Evolutionary conservation across 2,888 invertebrate species (phyloP).

Genomic region (Marasmarcha lunaedactyla): DNA sequence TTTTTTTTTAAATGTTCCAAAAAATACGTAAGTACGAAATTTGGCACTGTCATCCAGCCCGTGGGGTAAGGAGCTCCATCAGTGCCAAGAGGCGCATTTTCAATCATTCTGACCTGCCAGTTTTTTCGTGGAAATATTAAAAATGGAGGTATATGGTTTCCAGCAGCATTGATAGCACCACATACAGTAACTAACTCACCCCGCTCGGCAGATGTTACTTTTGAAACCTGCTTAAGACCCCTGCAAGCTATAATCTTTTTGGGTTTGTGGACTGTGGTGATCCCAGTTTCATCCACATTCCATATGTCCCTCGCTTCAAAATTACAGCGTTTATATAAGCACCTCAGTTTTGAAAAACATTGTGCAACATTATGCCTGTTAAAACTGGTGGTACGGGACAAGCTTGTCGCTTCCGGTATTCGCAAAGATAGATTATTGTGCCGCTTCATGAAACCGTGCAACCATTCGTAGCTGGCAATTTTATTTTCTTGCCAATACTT

Average conservation of each 20-base stretch:
- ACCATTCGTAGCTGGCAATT: conserved; percentile 8
- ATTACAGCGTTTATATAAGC: conserved; percentile 9
- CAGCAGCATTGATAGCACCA: conserved; percentile 26
- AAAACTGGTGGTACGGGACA: conserved; percentile 10
- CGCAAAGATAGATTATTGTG: neutral
- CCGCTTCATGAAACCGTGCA: neutral
- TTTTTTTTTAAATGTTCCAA: neutral
- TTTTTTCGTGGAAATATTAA: conserved; percentile 17
- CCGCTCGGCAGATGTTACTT: conserved; percentile 32
- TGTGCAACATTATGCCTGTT: conserved; percentile 9
- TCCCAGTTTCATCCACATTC: neutral
- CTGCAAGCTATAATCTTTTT: conserved; percentile 27
- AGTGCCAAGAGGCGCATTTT: conserved; percentile 20
- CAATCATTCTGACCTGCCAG: conserved; percentile 24
- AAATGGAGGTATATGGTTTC: conserved; percentile 29
- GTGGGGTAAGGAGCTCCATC: conserved; percentile 14
- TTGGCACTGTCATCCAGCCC: conserved; percentile 25
- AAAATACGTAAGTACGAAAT: conserved; percentile 16
- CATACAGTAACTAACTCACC: conserved; percentile 27
- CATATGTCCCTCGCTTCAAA: conserved; percentile 11
- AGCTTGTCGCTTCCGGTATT: neutral
- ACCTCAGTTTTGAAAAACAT: conserved; percentile 10
- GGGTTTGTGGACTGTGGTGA: conserved; percentile 9
- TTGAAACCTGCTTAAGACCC: conserved; percentile 32
- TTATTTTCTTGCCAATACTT: conserved; percentile 5